A percentile compares a stretch with the other conserved stretches of the same genome.
Conservation (phyloP, 2,888 invertebrate species). For the Adela reaumurella region DNA sequence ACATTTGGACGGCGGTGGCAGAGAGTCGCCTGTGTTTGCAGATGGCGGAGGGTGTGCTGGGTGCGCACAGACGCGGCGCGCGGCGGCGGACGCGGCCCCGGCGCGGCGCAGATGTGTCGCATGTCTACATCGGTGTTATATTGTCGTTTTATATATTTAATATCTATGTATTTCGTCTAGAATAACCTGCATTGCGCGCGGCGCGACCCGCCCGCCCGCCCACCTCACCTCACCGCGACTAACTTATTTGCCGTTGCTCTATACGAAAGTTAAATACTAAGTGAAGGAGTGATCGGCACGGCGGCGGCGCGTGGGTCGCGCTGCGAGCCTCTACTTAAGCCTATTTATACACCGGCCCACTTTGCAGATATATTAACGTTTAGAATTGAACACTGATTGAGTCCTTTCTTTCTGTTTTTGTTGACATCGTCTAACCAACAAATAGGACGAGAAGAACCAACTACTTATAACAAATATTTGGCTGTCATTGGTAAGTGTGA, state of each 20-base stretch:
- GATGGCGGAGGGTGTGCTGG: background rate
- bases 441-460: conserved; percentile 94
- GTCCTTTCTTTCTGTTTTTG: conserved; percentile 66
- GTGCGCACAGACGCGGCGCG: background rate
- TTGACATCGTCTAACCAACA: conserved; percentile 62
- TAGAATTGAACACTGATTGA: conserved; percentile 38
- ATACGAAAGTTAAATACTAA: no score
- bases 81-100: conserved; percentile 20
- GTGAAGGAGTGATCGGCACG: no score
- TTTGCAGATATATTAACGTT: background rate
- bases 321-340: background rate
- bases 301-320: background rate
- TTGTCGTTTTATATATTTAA: conserved; percentile 26
- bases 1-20: no score
- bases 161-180: background rate
- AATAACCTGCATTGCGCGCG: background rate
- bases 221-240: no score
- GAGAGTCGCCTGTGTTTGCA: background rate
- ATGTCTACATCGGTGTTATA: conserved; percentile 48
- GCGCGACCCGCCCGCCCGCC: background rate
- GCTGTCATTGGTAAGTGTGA: conserved; percentile 90
- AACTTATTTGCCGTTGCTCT: no score
- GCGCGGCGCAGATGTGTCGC: conserved; percentile 44
- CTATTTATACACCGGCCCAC: background rate
- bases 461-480: conserved; percentile 93